Conservation (phyloP, 2,113 vertebrate genomes). For the Proterorhinus semilunaris region DNA sequence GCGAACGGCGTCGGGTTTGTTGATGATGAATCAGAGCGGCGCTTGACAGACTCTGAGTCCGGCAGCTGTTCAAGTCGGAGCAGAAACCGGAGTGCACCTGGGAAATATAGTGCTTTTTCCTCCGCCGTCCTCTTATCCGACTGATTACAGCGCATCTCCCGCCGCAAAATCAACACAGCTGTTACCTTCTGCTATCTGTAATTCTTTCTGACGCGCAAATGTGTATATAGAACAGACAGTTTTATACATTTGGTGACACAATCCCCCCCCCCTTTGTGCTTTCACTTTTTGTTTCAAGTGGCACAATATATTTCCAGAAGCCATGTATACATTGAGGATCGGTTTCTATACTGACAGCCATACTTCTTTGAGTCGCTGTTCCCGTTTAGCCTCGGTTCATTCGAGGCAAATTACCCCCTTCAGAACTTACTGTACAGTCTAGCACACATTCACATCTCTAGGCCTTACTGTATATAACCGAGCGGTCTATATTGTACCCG, state of each 20-base stretch:
- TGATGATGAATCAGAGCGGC: conserved; percentile 22
- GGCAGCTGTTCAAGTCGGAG: conserved; percentile 23
- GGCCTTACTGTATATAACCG: conserved; percentile 73
- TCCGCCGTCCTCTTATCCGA: conserved; percentile 37
- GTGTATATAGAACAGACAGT: conserved; percentile 61
- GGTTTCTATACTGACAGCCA: conserved; percentile 55
- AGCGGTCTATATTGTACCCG: conserved; percentile 52
- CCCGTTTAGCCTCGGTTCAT: conserved; percentile 35
- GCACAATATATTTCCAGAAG: conserved; percentile 58
- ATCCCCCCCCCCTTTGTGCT: conserved; percentile 21
- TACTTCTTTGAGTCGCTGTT: conserved; percentile 37
- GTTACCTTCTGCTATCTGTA: conserved; percentile 55
- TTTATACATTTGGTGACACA: conserved; percentile 49
- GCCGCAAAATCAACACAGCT: conserved; percentile 70
- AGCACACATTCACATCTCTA: conserved; percentile 63
- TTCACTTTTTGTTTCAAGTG: conserved; percentile 28
- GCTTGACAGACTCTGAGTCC: conserved; percentile 22
- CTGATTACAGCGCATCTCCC: conserved; percentile 34
- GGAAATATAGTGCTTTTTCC: conserved; percentile 20
- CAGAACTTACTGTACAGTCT: conserved; percentile 53
- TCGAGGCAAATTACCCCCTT: conserved; percentile 30
- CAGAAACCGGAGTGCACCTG: conserved; percentile 2
- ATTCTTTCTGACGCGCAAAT: conserved; percentile 57
- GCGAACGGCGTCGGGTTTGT: conserved; percentile 14
- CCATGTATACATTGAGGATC: conserved; percentile 59